Evolutionary conservation across 2,888 invertebrate genomes (phyloP).

Genomic region (Thereva unica): DNA sequence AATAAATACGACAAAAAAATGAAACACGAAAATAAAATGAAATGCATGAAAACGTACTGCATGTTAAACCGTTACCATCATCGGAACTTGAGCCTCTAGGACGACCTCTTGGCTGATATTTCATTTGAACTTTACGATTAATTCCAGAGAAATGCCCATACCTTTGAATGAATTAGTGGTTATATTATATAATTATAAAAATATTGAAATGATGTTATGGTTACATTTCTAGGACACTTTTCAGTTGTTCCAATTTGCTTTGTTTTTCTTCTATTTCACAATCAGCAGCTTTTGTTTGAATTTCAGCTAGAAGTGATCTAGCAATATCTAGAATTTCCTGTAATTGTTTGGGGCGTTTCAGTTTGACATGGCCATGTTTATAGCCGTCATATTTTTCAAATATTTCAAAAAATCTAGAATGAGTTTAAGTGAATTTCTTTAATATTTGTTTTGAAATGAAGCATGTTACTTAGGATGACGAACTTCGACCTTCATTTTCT

Average conservation of each 20-base stretch:
- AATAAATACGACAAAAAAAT: too few relatives aligned
- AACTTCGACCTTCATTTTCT: slow-evolving; percentile 99
- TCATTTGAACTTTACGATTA: slow-evolving; percentile 99
- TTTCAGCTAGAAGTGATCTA: slow-evolving; percentile 84
- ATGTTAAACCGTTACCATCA: slow-evolving; percentile 72
- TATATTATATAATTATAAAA: slow-evolving; percentile 18
- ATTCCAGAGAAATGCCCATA: slow-evolving; percentile 99
- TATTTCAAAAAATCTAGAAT: slow-evolving; percentile 89
- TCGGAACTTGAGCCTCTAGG: slow-evolving; percentile 91
- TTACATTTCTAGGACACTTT: slow-evolving; percentile 99
- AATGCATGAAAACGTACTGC: slow-evolving; percentile 43
- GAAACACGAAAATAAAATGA: neutral
- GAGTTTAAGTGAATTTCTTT: neutral
- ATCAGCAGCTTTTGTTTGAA: slow-evolving; percentile 84
- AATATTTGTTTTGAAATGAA: slow-evolving; percentile 18
- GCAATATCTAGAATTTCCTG: slow-evolving; percentile 98
- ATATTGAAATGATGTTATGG: slow-evolving; percentile 46
- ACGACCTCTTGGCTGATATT: slow-evolving; percentile 94
- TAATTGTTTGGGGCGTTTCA: slow-evolving; percentile 95
- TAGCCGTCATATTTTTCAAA: slow-evolving; percentile 97
- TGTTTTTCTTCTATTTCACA: slow-evolving; percentile 96
- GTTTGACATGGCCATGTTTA: slow-evolving; percentile 93
- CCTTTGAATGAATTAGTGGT: slow-evolving; percentile 61
- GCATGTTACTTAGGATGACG: slow-evolving; percentile 81
- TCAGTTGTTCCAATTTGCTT: slow-evolving; percentile 94